These are phyloP conservation scores for Ptychochromis oligacanthus DNA, from an alignment of 2,113 vertebrate genomes.

Conservation along the genomic window DNA sequence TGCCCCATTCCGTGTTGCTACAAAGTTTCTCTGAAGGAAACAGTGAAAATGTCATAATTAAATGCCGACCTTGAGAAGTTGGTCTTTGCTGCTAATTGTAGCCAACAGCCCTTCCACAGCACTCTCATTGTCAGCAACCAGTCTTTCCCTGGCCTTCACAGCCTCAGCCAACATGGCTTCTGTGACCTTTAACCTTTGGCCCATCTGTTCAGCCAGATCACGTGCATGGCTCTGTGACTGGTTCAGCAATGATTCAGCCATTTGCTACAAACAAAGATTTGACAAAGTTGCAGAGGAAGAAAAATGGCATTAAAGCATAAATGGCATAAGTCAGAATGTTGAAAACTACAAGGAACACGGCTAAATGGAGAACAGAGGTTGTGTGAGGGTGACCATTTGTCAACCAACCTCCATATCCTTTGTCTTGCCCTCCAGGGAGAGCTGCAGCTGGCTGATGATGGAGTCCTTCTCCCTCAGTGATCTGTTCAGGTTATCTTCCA, in stretches of 20 bases:
- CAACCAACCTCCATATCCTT: conserved; percentile 84
- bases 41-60: not conserved
- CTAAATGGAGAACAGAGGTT: not conserved
- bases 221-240: conserved; percentile 71
- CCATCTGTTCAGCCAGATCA: conserved; percentile 80
- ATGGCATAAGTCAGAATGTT: not conserved
- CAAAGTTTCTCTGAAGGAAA: not conserved
- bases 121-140: conserved; percentile 80
- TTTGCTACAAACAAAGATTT: conserved; percentile 64
- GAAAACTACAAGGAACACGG: not conserved
- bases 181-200: conserved; percentile 81
- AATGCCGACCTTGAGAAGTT: conserved; percentile 78
- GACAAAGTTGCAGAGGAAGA: not conserved
- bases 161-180: conserved; percentile 80
- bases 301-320: not conserved
- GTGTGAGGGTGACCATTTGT: not conserved
- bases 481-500: conserved; percentile 82
- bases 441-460: conserved; percentile 82
- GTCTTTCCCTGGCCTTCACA: conserved; percentile 77
- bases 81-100: conserved; percentile 82
- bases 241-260: conserved; percentile 70
- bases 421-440: conserved; percentile 78
- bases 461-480: conserved; percentile 84
- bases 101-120: conserved; percentile 80
- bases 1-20: not conserved